Evolutionary conservation across 2,113 vertebrate genomes (phyloP).

Genomic region (Delphinapterus leucas): DNA sequence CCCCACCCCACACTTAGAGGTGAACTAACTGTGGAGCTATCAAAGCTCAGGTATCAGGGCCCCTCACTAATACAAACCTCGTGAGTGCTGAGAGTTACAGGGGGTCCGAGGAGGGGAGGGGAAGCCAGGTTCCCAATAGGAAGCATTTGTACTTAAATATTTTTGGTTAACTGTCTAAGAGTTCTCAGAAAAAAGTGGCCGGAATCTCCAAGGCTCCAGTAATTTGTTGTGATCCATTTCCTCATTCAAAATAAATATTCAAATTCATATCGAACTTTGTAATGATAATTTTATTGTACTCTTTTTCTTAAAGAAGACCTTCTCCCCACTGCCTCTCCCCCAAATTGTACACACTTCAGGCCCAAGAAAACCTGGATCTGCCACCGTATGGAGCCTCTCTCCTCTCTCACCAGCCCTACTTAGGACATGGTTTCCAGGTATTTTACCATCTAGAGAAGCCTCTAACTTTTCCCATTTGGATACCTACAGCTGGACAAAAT

Average conservation of each 20-base stretch:
- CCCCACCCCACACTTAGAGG: background rate
- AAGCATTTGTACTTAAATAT: background rate
- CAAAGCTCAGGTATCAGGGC: background rate
- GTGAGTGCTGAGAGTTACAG: background rate
- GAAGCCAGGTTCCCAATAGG: background rate
- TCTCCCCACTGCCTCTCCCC: accelerated
- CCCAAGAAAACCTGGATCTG: background rate
- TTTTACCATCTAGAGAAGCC: background rate
- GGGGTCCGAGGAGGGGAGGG: background rate
- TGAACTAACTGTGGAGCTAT: background rate
- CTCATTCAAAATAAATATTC: background rate
- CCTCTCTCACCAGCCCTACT: background rate
- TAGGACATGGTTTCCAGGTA: background rate
- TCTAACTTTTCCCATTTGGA: background rate
- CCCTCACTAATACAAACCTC: background rate
- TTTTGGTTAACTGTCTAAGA: background rate
- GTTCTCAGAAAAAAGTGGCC: background rate
- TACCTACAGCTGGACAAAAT: background rate
- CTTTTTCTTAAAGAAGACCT: background rate
- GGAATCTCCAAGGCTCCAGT: background rate
- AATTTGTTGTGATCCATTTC: background rate
- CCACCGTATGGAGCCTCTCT: background rate
- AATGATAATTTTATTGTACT: background rate
- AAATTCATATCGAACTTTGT: background rate
- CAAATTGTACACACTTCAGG: background rate